Percentiles rank a stretch among this genome's conserved stretches.
Conservation (phyloP, 92 coral and sea anemone species). For the Pocillopora meandrina region DNA sequence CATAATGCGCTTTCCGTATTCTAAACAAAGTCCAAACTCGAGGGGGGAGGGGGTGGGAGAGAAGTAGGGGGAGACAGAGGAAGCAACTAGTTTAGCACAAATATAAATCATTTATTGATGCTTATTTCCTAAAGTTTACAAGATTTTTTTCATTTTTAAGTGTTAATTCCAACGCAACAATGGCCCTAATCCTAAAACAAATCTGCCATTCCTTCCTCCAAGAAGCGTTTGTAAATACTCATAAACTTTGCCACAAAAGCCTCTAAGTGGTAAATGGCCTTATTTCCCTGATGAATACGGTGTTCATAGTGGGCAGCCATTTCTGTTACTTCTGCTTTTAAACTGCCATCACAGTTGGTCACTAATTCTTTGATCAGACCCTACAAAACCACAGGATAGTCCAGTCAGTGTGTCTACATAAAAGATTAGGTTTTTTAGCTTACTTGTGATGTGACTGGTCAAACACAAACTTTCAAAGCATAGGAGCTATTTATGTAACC, state of each 20-base stretch:
- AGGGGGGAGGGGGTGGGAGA: too few species aligned
- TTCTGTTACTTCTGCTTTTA: constrained; percentile 90
- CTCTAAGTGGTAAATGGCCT: constrained; percentile 93
- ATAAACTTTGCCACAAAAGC: constrained; percentile 98
- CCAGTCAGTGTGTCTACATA: too few species aligned
- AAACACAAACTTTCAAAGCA: too few species aligned
- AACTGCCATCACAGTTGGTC: constrained; percentile 94
- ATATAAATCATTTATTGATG: neutral
- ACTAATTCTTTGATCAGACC: constrained; percentile 84
- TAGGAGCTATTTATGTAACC: too few species aligned
- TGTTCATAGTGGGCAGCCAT: constrained; percentile 97
- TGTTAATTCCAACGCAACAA: neutral
- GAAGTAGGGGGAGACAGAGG: too few species aligned
- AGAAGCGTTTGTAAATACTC: constrained; percentile 94
- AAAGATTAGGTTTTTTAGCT: too few species aligned
- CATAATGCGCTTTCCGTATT: too few species aligned
- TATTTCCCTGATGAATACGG: constrained; percentile 92
- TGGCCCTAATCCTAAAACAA: constrained; percentile 54
- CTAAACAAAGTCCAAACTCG: too few species aligned
- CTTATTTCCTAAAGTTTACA: neutral
- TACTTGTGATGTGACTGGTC: too few species aligned
- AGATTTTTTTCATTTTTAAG: too few species aligned
- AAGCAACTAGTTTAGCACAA: neutral
- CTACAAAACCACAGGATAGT: constrained; percentile 34
- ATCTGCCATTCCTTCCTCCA: constrained; percentile 98